Percentiles rank a stretch among this genome's conserved stretches.
Conservation (phyloP, 2,888 invertebrate species). For the Labia minor region DNA sequence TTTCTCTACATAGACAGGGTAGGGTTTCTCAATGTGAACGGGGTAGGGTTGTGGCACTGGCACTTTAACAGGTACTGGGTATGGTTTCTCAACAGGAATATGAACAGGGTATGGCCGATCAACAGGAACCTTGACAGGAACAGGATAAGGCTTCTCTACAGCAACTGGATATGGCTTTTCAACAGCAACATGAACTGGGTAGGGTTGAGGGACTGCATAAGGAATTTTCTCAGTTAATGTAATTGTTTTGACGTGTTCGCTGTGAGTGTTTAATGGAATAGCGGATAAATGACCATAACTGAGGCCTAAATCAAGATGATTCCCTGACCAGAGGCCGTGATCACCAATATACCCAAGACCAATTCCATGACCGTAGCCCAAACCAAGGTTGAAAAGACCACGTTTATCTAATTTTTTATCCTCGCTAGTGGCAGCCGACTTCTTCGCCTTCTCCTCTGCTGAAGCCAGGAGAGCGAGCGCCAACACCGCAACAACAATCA, state of each 20-base stretch:
- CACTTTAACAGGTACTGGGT: slow-evolving; percentile 25
- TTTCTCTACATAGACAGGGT: slow-evolving; percentile 50
- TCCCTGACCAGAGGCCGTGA: slow-evolving; percentile 13
- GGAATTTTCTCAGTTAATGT: slow-evolving; percentile 22
- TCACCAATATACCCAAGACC: slow-evolving; percentile 14
- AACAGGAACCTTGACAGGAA: slow-evolving; percentile 52
- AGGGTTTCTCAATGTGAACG: slow-evolving; percentile 38
- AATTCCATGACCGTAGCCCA: slow-evolving; percentile 8
- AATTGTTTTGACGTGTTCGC: slow-evolving; percentile 15
- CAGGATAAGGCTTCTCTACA: slow-evolving; percentile 25
- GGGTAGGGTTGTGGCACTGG: slow-evolving; percentile 27
- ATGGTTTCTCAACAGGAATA: slow-evolving; percentile 49
- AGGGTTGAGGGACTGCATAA: slow-evolving; percentile 35
- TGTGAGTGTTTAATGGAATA: neutral
- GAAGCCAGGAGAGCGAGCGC: slow-evolving; percentile 20
- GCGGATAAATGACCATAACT: slow-evolving; percentile 3
- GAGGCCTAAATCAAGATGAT: slow-evolving; percentile 13
- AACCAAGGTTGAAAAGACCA: slow-evolving; percentile 60
- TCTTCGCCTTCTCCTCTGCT: slow-evolving; percentile 20
- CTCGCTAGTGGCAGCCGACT: slow-evolving; percentile 2
- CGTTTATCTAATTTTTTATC: slow-evolving; percentile 69
- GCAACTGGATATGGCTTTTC: slow-evolving; percentile 18
- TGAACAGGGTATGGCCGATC: slow-evolving; percentile 57
- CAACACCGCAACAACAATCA: slow-evolving; percentile 18
- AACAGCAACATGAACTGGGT: slow-evolving; percentile 41